Evolutionary conservation across 2,113 vertebrate species (phyloP).

Genomic region (Megaceryle torquata): DNA sequence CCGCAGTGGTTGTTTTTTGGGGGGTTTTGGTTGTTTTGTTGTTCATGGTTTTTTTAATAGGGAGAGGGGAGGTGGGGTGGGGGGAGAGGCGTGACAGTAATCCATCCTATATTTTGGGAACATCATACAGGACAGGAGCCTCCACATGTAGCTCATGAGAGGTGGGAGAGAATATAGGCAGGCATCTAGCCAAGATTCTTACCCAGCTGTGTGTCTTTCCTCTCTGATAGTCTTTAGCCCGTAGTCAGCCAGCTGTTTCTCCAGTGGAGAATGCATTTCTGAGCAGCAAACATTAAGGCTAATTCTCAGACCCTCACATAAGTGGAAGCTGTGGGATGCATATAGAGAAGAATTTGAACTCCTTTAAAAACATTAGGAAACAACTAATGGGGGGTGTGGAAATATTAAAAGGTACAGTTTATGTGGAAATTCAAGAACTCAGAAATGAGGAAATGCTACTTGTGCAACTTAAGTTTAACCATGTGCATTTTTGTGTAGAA

Average conservation of each 20-base stretch:
- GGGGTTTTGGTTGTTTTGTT: too few species aligned
- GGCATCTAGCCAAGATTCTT: background rate
- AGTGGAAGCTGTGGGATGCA: too few species aligned
- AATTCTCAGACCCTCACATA: background rate
- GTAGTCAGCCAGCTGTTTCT: background rate
- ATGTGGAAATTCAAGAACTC: background rate
- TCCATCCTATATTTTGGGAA: background rate
- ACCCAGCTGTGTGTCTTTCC: background rate
- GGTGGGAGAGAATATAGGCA: background rate
- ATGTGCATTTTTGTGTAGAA: background rate
- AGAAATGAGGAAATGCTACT: background rate
- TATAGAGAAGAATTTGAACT: background rate
- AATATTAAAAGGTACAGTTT: background rate
- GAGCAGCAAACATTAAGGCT: background rate
- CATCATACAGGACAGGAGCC: background rate
- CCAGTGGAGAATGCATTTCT: background rate
- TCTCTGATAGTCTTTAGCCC: background rate
- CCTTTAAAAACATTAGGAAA: background rate
- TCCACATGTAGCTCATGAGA: background rate
- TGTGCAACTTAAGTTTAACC: background rate
- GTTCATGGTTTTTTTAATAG: background rate
- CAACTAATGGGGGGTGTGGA: fast-evolving
- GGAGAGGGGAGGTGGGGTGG: too few species aligned
- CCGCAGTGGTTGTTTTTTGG: too few species aligned
- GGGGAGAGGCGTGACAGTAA: background rate